Conservation (phyloP, 1,140 invertebrate species). For the Ceratina japonica region DNA sequence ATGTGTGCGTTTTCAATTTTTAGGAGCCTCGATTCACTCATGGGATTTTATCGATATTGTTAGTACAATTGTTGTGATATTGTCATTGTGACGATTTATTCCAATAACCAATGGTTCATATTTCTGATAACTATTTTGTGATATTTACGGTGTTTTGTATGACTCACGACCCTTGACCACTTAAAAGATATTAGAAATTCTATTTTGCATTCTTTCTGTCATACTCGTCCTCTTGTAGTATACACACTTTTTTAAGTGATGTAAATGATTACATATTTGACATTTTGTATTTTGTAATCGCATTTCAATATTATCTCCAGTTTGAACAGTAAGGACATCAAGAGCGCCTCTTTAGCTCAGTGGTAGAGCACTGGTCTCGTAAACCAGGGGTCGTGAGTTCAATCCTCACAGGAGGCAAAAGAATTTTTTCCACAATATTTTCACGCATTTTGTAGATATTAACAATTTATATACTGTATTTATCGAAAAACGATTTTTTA, state of each 20-base stretch:
- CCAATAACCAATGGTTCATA: not conserved
- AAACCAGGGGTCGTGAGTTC: conserved; percentile 90
- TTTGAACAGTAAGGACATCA: conserved; percentile 10
- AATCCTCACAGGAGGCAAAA: conserved; percentile 84
- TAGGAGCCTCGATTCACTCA: not conserved
- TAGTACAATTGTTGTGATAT: not conserved
- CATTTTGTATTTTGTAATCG: not conserved
- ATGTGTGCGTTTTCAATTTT: not conserved
- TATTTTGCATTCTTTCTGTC: not conserved
- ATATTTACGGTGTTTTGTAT: not conserved
- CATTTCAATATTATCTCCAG: not conserved
- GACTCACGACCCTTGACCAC: conserved; percentile 34
- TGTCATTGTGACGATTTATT: not conserved
- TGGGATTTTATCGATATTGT: not conserved
- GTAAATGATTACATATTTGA: too few species aligned
- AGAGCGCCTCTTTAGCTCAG: conserved; percentile 85
- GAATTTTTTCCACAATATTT: conserved; percentile 31
- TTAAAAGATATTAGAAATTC: not conserved
- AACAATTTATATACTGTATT: not conserved
- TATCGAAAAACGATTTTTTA: not conserved
- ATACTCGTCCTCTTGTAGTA: not conserved
- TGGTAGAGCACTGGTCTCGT: conserved; percentile 90
- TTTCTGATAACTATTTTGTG: not conserved
- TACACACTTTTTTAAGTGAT: too few species aligned
- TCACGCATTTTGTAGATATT: not conserved